A percentile compares a stretch with the other conserved stretches of the same genome.
Evolutionary conservation across 2,888 invertebrate genomes (phyloP).

Genomic region (Plusia festucae): DNA sequence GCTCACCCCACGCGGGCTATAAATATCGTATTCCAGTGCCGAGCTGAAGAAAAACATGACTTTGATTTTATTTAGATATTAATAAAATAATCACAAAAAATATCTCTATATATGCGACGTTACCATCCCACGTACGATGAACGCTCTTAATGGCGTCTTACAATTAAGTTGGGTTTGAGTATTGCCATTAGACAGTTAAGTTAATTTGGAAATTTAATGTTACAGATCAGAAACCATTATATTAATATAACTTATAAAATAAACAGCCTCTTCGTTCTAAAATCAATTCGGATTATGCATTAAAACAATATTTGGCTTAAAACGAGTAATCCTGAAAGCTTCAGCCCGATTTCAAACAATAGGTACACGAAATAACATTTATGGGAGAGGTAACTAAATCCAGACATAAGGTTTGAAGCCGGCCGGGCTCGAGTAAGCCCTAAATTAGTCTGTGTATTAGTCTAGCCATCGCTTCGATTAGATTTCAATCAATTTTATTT

Average conservation of each 20-base stretch:
- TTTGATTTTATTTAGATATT: too few relatives aligned
- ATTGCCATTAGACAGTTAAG: too few relatives aligned
- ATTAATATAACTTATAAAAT: not conserved
- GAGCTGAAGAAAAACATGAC: too few relatives aligned
- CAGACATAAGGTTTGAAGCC: slow-evolving; percentile 18
- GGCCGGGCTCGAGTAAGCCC: slow-evolving; percentile 24
- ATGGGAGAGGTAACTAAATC: slow-evolving; percentile 20
- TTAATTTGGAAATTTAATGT: too few relatives aligned
- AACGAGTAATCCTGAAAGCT: slow-evolving; percentile 19
- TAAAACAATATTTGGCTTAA: slow-evolving; percentile 12
- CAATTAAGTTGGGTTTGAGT: too few relatives aligned
- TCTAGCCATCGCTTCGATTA: slow-evolving; percentile 21
- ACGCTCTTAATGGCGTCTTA: too few relatives aligned
- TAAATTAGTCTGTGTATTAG: slow-evolving; percentile 35
- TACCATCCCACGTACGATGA: too few relatives aligned
- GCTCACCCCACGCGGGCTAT: too few relatives aligned
- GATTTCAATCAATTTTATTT: slow-evolving; percentile 22
- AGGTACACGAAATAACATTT: slow-evolving; percentile 23
- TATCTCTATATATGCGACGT: too few relatives aligned
- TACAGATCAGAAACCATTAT: too few relatives aligned
- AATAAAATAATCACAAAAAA: too few relatives aligned
- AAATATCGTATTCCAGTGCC: too few relatives aligned
- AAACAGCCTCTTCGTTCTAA: not conserved
- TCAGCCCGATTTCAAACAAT: slow-evolving; percentile 22
- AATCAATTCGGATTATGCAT: not conserved